Base-by-base conservation (phyloP, 1,140 invertebrate genomes). In the Manduca sexta region DNA sequence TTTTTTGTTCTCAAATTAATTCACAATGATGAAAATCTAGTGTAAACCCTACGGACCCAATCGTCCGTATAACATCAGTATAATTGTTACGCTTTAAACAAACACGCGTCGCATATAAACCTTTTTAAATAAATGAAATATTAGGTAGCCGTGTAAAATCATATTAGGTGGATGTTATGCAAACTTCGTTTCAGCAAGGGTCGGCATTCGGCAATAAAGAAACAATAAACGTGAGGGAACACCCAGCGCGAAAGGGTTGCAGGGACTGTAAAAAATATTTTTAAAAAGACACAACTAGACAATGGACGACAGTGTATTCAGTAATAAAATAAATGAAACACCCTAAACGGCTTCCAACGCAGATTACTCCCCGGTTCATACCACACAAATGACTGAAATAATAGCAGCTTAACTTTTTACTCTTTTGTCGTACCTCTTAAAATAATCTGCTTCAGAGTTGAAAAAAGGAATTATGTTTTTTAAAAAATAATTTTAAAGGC, bases 251-350 rank as follows among this genome's bases (percentile, higher is more conserved):
- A 61, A 68, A 69, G 69, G 62, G 65, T 56, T 64, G 59, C 56
- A 43, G 35, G 45, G 52, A 43, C 43, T 42, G 10, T 60, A 56
- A 70, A 72, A 65, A 66, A 62, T 60, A 50, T 61, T 52, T 65
- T 58, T 26, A 26, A 26, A 26, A 52, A 52, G 69, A 70, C 47
- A 30, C 43, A 60, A 62, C 52, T 62, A 70, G 56, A 75, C 72
- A 78, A 75, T 70, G 62, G 60, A 53, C 34, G 56, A 51, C 56
- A 55, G 52, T 35, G 60, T 52, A 54, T 57, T 58, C 55, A 39
- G 52, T 59, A 55, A 60, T 61, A 73, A 74, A 73, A 74, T 64
- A 66, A 70, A 65, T 65, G 59, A 68, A 64, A 69, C 65, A 54
- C 47, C 49, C 41, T 49, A 54, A 68, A 57, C 50, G 59, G 48